phyloP scores from a whole-genome alignment of 2,888 invertebrate genomes.

The Chloroclystis v-ata region DNA sequence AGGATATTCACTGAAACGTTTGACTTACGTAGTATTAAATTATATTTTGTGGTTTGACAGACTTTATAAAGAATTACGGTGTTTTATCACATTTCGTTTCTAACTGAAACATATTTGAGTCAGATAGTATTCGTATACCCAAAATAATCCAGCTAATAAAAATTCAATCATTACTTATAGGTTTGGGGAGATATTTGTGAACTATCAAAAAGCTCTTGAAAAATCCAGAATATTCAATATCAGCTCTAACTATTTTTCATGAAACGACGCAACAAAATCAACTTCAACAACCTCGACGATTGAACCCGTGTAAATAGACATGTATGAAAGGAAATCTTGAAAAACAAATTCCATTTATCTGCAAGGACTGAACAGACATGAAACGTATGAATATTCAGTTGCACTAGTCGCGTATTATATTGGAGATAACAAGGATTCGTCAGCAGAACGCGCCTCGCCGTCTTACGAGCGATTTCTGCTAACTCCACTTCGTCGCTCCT shows the following conservation, averaged over 20 bases:
- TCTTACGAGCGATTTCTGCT: slow-evolving; percentile 47
- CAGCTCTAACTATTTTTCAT: not conserved
- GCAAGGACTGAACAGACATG: slow-evolving; percentile 36
- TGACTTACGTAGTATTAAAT: too few relatives aligned
- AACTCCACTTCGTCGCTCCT: slow-evolving; percentile 42
- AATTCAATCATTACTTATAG: too few relatives aligned
- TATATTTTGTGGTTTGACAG: too few relatives aligned
- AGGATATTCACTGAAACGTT: too few relatives aligned
- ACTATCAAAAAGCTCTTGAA: too few relatives aligned
- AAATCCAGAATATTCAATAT: too few relatives aligned
- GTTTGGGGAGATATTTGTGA: too few relatives aligned
- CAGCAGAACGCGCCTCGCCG: slow-evolving; percentile 51
- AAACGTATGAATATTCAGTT: slow-evolving; percentile 71
- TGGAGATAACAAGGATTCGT: slow-evolving; percentile 71
- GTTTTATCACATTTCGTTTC: too few relatives aligned
- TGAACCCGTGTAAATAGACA: slow-evolving; percentile 20
- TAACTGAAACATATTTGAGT: too few relatives aligned
- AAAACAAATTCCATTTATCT: slow-evolving; percentile 33
- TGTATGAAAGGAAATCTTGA: slow-evolving; percentile 25
- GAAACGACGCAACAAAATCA: slow-evolving; percentile 18
- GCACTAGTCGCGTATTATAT: slow-evolving; percentile 53
- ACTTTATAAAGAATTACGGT: too few relatives aligned
- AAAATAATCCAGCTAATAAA: too few relatives aligned
- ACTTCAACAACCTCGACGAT: slow-evolving; percentile 21
- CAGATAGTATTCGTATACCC: too few relatives aligned